Percentiles rank a stretch among this genome's conserved stretches.
Evolutionary conservation across 2,888 invertebrate species (phyloP).

Genomic region (Xestia ashworthii): DNA sequence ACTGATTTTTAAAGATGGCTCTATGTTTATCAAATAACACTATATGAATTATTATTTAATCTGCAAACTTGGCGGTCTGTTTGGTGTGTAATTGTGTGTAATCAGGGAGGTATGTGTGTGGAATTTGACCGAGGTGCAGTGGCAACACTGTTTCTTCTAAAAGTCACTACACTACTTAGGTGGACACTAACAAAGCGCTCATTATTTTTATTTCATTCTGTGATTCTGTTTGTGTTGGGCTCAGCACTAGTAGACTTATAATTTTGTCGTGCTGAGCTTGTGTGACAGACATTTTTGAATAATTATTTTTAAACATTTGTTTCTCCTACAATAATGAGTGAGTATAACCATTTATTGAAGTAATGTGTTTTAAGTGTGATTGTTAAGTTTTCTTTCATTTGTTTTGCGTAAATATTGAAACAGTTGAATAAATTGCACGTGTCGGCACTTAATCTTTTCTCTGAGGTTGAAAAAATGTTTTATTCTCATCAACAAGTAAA

Average conservation of each 20-base stretch:
- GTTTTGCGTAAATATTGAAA: conserved; percentile 28
- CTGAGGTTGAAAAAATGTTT: conserved; percentile 39
- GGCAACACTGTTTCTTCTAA: neutral
- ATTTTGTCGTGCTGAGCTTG: conserved; percentile 55
- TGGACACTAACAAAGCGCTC: too few species aligned
- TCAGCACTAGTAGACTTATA: conserved; percentile 43
- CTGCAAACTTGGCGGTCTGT: too few species aligned
- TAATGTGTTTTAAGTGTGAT: conserved; percentile 20
- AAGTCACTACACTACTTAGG: neutral
- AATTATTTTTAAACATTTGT: conserved; percentile 62
- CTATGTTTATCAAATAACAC: too few species aligned
- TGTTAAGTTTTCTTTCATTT: conserved; percentile 14
- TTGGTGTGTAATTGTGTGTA: too few species aligned
- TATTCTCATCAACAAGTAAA: conserved; percentile 34
- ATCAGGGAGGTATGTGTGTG: too few species aligned
- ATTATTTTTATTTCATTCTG: conserved; percentile 11
- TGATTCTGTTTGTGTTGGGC: neutral
- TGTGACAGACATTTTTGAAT: conserved; percentile 68
- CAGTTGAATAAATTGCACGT: conserved; percentile 58
- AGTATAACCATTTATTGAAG: conserved; percentile 39
- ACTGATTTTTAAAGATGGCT: too few species aligned
- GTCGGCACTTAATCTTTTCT: conserved; percentile 55
- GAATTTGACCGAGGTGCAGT: too few species aligned
- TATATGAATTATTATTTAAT: too few species aligned
- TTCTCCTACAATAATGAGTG: conserved; percentile 61